phyloP scores from a whole-genome alignment of 2,113 vertebrate species.

The Electrona antarctica region DNA sequence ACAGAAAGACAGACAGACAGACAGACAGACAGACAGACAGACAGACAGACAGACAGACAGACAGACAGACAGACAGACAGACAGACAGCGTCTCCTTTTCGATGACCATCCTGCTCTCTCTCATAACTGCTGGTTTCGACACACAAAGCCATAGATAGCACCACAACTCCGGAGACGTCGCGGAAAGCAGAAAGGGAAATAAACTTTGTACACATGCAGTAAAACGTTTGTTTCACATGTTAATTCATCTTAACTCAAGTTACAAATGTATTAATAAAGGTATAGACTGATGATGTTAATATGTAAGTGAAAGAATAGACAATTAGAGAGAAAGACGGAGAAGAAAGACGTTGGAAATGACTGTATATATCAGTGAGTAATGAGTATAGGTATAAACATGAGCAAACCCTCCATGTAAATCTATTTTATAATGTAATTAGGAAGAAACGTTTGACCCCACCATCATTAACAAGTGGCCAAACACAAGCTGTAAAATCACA shows the following conservation, averaged over 20 bases:
- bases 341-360: background rate
- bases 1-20: constrained; percentile 24
- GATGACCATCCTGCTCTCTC: constrained; percentile 40
- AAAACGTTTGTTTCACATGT: background rate
- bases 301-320: constrained; percentile 49
- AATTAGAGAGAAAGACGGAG: constrained; percentile 34
- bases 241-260: no score
- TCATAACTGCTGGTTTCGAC: constrained; percentile 55
- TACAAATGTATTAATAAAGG: no score
- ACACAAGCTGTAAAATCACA: no score
- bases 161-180: background rate
- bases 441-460: no score
- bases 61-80: constrained; percentile 58
- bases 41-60: constrained; percentile 16
- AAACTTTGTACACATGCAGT: background rate
- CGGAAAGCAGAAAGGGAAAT: no score
- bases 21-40: constrained; percentile 61
- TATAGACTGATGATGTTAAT: no score
- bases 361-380: no score
- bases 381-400: no score
- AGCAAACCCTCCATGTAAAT: no score
- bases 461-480: no score
- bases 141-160: constrained; percentile 1
- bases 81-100: constrained; percentile 53
- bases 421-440: no score